Percentiles rank a stretch among this genome's conserved stretches.
Conservation (phyloP, 2,113 vertebrate genomes). For the Syngnathus typhle region DNA sequence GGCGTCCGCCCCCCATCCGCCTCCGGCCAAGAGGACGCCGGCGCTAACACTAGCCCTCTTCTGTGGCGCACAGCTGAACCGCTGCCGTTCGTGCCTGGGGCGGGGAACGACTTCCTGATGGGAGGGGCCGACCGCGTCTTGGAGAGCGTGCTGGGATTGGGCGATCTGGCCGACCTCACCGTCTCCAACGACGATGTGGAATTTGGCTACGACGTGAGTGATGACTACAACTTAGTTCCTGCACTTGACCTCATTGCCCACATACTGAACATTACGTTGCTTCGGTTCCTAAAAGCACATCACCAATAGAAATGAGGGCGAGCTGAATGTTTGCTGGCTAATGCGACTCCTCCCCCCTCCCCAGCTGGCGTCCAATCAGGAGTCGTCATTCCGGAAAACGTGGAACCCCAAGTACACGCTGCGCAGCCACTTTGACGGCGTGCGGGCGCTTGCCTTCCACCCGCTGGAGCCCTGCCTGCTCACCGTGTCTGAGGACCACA, state of each 20-base stretch:
- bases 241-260: too few relatives aligned
- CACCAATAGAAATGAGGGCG: too few relatives aligned
- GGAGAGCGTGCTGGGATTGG: slow-evolving; percentile 94
- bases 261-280: too few relatives aligned
- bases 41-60: not conserved
- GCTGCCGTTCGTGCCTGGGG: slow-evolving; percentile 85
- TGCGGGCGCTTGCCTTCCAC: slow-evolving; percentile 93
- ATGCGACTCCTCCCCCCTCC: rapidly evolving
- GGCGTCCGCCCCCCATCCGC: not conserved
- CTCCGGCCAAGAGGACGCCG: too few relatives aligned
- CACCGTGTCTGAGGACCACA: slow-evolving; percentile 97
- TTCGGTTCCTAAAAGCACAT: too few relatives aligned
- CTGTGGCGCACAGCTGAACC: slow-evolving; percentile 72
- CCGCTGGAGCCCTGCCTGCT: slow-evolving; percentile 94
- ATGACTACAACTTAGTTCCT: too few relatives aligned
- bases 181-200: slow-evolving; percentile 94
- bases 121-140: slow-evolving; percentile 87
- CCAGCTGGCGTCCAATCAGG: slow-evolving; percentile 91
- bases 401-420: slow-evolving; percentile 98
- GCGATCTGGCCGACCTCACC: slow-evolving; percentile 97
- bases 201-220: slow-evolving; percentile 96
- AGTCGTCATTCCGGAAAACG: slow-evolving; percentile 95
- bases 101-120: slow-evolving; percentile 96
- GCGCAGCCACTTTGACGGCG: slow-evolving; percentile 96
- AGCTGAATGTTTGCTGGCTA: not conserved